These are phyloP conservation scores for Megalops cyprinoides DNA, from an alignment of 2,797 vertebrate species.

Conservation along the genomic window DNA sequence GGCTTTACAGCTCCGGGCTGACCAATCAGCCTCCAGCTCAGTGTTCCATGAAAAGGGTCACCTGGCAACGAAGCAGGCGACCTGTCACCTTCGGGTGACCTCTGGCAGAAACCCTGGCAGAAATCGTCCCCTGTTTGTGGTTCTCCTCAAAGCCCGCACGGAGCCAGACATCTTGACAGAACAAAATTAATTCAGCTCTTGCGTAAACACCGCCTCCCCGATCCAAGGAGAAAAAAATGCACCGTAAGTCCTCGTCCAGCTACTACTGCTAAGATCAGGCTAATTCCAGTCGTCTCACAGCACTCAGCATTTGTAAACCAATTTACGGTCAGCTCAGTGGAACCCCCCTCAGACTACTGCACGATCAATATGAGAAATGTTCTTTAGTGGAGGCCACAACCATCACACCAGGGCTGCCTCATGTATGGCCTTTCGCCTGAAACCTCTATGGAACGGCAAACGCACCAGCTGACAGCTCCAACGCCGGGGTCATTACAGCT, in stretches of 20 bases:
- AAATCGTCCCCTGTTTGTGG: not conserved
- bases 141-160: too few relatives aligned
- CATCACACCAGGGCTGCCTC: constrained; percentile 60
- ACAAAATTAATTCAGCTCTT: too few relatives aligned
- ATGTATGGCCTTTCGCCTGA: not conserved
- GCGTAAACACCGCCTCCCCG: too few relatives aligned
- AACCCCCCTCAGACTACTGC: not conserved
- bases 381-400: constrained; percentile 29
- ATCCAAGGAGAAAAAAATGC: not conserved
- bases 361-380: constrained; percentile 29
- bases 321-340: not conserved
- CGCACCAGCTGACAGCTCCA: not conserved
- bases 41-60: not conserved
- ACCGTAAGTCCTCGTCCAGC: not conserved
- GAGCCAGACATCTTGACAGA: too few relatives aligned
- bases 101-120: not conserved
- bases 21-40: not conserved
- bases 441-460: not conserved
- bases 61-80: not conserved
- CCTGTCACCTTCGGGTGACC: constrained; percentile 14
- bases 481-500: constrained; percentile 30
- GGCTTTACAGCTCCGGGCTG: not conserved
- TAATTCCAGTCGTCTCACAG: not conserved
- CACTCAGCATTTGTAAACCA: too few relatives aligned
- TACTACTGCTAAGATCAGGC: not conserved